These are phyloP conservation scores for Muscicapa adusta DNA, from an alignment of 2,113 vertebrate species.

Conservation along the genomic window DNA sequence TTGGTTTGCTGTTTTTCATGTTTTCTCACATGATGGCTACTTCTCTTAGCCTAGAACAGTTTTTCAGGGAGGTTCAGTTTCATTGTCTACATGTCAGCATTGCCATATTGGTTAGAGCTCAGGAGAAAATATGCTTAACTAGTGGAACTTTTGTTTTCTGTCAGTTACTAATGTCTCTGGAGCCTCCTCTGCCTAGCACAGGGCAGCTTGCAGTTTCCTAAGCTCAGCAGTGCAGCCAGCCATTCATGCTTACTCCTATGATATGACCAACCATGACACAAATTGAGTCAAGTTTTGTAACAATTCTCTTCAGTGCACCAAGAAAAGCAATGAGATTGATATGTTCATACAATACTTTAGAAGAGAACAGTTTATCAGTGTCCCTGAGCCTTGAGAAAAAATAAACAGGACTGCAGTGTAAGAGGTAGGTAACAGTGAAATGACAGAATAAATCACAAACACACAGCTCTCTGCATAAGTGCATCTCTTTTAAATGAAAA, in stretches of 20 bases:
- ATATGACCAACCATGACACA: not conserved
- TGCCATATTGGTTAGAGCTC: not conserved
- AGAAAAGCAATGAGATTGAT: not conserved
- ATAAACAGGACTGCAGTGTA: not conserved
- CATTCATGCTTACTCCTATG: not conserved
- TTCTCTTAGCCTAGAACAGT: not conserved
- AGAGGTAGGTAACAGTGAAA: not conserved
- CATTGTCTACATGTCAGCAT: not conserved
- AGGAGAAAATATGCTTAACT: not conserved
- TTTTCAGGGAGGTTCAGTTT: not conserved
- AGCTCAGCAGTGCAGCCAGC: not conserved
- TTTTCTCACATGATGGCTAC: accelerated
- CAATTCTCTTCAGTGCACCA: not conserved
- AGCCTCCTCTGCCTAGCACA: not conserved
- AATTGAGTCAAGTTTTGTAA: not conserved
- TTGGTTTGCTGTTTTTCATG: not conserved
- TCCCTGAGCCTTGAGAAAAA: not conserved
- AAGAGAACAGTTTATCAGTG: not conserved
- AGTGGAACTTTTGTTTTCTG: not conserved
- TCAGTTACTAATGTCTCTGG: not conserved
- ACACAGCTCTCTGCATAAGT: not conserved
- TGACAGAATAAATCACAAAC: not conserved
- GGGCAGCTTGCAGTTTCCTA: not conserved
- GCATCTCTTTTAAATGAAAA: not conserved
- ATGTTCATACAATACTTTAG: not conserved